Base-by-base conservation (phyloP, 2,113 vertebrate genomes). In the Nothoprocta pentlandii region DNA sequence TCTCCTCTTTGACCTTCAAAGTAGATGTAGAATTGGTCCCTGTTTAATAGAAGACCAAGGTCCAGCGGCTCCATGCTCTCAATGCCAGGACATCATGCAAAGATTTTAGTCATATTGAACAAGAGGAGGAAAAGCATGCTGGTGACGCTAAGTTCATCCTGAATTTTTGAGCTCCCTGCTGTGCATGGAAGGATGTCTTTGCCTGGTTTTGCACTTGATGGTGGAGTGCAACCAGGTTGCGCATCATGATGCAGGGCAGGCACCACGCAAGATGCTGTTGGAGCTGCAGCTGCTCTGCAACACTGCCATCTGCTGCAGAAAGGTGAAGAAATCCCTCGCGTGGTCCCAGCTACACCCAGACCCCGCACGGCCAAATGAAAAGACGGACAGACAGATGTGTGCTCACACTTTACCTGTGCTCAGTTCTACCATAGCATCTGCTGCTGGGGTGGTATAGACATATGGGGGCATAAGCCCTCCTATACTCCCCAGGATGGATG, bases 291-390 rank as follows among this genome's bases (percentile, higher is more conserved):
- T 30, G 80, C 70, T 66, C 46, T 82, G 81, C 97, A 96, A 96
- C 85, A 96, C 91, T 58, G 95, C 97, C 97, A 97, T 85, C 97
- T 97, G 79, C 96, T 95, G 97, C 59, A 91, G 46, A 46, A 75
- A 71, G 28, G 9, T 42, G 20, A 9, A 17, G 54, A 10, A 67
- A 54, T 39, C 20, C 28, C 34, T 51, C 8, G 26, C 54, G 8
- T 56, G 54, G 26, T 56, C 54, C 7, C 15, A 30, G 54, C 54
- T 56, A 16, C 53, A 56, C 30, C 26, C 53, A 12, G 28, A 56
- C 28, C 28, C 7, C 16, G 54, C 54, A 10, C 6, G 54, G 30
- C 54, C 54, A 32, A 56, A 13, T 12, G 51, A 11, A 26, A 26
- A 54, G 54, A 30, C 54, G 17, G 54, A 58, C 12, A 10, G 54